phyloP scores from a whole-genome alignment of 1,140 invertebrate species.

The Nephila pilipes region DNA sequence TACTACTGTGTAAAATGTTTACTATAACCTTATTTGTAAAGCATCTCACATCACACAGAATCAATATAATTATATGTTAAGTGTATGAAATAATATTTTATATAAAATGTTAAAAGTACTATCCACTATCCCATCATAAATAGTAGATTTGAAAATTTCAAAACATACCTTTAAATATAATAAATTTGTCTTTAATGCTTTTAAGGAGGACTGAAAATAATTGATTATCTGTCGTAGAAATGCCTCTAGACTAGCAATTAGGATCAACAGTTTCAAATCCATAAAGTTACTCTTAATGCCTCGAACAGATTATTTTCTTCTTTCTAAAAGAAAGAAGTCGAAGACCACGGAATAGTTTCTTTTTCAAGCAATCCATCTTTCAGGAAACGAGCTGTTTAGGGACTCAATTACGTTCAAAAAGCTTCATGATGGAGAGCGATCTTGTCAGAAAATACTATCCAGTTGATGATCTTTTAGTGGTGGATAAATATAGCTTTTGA shows the following conservation, averaged over 20 bases:
- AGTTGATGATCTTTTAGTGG: neutral
- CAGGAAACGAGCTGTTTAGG: neutral
- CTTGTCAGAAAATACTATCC: neutral
- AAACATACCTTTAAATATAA: too few relatives aligned
- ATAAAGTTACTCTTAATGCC: neutral
- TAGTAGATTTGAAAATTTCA: too few relatives aligned
- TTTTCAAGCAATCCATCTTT: neutral
- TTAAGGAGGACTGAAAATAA: too few relatives aligned
- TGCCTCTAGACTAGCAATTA: neutral
- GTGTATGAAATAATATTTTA: too few relatives aligned
- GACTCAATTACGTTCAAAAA: neutral
- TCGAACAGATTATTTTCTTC: neutral
- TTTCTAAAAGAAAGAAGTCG: neutral
- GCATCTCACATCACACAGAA: too few relatives aligned
- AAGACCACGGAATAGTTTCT: neutral
- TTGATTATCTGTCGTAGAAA: too few relatives aligned
- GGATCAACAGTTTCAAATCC: neutral
- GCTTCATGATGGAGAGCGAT: neutral
- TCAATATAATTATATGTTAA: too few relatives aligned
- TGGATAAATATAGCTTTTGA: neutral
- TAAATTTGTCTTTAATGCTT: too few relatives aligned
- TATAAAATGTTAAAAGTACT: too few relatives aligned
- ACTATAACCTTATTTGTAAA: too few relatives aligned
- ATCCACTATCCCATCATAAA: too few relatives aligned
- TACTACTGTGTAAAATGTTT: too few relatives aligned